Evolutionary conservation across 2,113 vertebrate genomes (phyloP), one percentile per base, ranked within the genome.

Genomic region (Dascyllus trimaculatus): DNA sequence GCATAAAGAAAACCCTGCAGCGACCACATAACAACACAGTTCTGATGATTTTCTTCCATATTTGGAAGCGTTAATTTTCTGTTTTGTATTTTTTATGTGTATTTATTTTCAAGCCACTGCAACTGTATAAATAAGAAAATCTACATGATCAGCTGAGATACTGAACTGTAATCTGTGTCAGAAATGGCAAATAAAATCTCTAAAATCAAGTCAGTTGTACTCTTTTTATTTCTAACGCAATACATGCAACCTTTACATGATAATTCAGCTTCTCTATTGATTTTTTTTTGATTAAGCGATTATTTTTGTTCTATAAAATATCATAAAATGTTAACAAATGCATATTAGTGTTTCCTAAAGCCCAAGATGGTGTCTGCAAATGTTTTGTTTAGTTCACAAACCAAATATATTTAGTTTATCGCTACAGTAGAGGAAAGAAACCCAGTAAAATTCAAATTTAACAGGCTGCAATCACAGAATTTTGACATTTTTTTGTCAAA

Each of bases 21-120:
- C n/a, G 43, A 54, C 15, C n/a, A 11, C 58, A 75, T 70, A 72
- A 81, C 24, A 85, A 75, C 81, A 89, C 88, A 82, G 88, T 91
- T 91, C 66, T 80, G 78, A 84, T 85, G 4, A 80, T 88, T 92
- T 93, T 94, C 93, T 95, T 95, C 93, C 94, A 94, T 88, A 92
- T 94, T 92, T 94, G 94, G 95, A 95, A 93, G 93, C 29, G 35
- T 70, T 85, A 66, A 13, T 48, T 81, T 91, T 85, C 32, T 86
- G 75, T 86, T 90, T 89, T 87, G 57, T 90, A 81, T 84, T 86
- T 86, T 88, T 74, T 77, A 85, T 86, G 88, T 91, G 89, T 95
- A 92, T 95, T 94, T 94, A 94, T 95, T 93, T 92, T 92, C 84
- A 85, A 88, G 81, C 63, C 66, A 71, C 77, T 83, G 88, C 82